Conservation (phyloP, 2,888 invertebrate species). For the Cremastobaeus sp. region DNA sequence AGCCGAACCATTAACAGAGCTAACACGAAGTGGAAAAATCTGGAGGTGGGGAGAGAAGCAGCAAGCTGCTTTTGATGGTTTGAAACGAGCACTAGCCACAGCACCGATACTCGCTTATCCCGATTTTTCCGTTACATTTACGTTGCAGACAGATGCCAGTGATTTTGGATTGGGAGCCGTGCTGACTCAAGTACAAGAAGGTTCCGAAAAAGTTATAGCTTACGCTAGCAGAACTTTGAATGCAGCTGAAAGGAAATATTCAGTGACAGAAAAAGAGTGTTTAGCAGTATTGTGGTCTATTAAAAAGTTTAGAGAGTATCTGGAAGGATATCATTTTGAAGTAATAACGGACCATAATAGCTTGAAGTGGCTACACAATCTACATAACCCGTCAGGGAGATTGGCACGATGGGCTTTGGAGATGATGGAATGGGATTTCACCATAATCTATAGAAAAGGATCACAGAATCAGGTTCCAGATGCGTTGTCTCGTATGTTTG, state of each 20-base stretch:
- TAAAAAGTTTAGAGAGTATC: not conserved
- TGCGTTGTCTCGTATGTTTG: conserved; percentile 11
- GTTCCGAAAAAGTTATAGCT: not conserved
- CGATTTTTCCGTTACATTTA: not conserved
- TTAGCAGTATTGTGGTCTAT: not conserved
- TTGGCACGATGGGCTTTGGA: not conserved
- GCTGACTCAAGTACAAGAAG: not conserved
- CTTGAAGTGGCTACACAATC: not conserved
- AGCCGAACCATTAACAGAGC: not conserved
- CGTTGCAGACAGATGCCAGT: not conserved
- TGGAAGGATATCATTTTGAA: not conserved
- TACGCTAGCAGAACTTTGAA: not conserved
- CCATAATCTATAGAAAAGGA: conserved; percentile 8
- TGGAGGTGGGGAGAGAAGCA: not conserved
- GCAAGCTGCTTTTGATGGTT: not conserved
- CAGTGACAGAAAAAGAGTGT: not conserved
- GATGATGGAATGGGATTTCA: not conserved
- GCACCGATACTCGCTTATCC: not conserved
- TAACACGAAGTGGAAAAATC: not conserved
- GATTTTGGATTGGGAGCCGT: not conserved
- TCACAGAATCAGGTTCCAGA: not conserved
- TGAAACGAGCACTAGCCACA: not conserved
- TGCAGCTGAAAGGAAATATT: not conserved
- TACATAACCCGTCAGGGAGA: not conserved
- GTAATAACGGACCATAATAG: not conserved